Evolutionary conservation across 1,140 invertebrate genomes (phyloP).

Genomic region (Drosophila ohnishii): DNA sequence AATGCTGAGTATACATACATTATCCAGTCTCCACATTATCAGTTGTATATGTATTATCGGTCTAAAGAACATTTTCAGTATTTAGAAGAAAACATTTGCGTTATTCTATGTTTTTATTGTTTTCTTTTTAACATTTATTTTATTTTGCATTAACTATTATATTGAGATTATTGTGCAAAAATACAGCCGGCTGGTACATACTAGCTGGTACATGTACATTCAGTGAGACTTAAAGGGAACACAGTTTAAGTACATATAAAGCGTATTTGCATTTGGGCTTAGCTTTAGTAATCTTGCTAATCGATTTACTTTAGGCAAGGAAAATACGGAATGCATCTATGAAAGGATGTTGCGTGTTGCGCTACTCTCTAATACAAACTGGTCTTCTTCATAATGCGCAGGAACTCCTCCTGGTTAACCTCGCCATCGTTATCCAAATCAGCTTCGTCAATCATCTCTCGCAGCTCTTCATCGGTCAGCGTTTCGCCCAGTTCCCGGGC

Average conservation of each 20-base stretch:
- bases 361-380: constrained; percentile 90
- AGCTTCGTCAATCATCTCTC: constrained; percentile 99
- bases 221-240: background rate
- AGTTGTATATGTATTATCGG: no score
- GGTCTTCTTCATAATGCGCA: constrained; percentile 98
- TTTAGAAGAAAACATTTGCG: background rate
- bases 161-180: constrained; percentile 9
- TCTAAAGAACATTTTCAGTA: no score
- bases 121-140: background rate
- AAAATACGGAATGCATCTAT: background rate
- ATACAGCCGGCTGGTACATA: background rate
- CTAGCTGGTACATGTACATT: constrained; percentile 8
- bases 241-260: constrained; percentile 1
- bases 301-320: background rate
- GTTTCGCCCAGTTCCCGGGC: constrained; percentile 97
- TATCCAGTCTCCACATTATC: no score
- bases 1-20: no score
- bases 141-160: background rate
- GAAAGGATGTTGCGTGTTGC: background rate
- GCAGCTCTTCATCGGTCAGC: constrained; percentile 96
- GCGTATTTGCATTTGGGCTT: background rate
- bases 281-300: background rate
- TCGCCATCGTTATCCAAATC: constrained; percentile 97
- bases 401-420: constrained; percentile 97
- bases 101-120: background rate